phyloP scores from a whole-genome alignment of 2,888 invertebrate genomes.

The Iphiclides podalirius region DNA sequence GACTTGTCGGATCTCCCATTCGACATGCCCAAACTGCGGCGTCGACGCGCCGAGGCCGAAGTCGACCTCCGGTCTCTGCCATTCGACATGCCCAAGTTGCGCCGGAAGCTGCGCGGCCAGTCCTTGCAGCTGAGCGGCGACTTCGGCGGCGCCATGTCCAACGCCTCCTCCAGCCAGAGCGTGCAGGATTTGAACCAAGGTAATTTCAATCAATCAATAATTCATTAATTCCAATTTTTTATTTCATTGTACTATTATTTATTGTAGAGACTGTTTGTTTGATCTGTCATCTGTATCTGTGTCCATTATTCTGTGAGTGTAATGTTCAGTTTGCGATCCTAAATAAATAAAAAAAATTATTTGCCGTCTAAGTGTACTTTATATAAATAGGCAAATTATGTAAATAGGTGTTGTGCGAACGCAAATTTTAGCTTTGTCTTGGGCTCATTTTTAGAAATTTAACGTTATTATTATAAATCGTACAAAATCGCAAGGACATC shows the following conservation, averaged over 20 bases:
- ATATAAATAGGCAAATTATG: no score
- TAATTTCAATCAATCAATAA: no score
- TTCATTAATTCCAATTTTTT: conserved; percentile 45
- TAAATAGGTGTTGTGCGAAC: no score
- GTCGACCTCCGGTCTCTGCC: conserved; percentile 91
- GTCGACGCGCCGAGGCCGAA: conserved; percentile 86
- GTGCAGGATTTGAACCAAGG: conserved; percentile 87
- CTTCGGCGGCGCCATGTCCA: conserved; percentile 86
- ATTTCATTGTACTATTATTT: neutral
- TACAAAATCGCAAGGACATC: no score
- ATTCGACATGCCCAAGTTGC: conserved; percentile 94
- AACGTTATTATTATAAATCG: no score
- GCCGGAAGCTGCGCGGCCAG: conserved; percentile 85
- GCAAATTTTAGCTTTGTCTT: no score
- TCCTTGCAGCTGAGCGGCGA: conserved; percentile 80
- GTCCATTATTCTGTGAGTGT: no score
- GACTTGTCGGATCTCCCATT: conserved; percentile 91
- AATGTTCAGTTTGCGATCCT: no score
- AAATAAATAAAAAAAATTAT: no score
- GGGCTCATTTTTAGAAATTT: no score
- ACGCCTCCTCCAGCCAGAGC: conserved; percentile 90
- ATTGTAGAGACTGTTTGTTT: neutral
- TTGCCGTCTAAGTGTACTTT: no score
- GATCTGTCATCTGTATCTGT: no score
- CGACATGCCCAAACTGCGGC: conserved; percentile 92